These are phyloP conservation scores for Andrena haemorrhoa DNA, from an alignment of 2,888 invertebrate species.

Conservation along the genomic window DNA sequence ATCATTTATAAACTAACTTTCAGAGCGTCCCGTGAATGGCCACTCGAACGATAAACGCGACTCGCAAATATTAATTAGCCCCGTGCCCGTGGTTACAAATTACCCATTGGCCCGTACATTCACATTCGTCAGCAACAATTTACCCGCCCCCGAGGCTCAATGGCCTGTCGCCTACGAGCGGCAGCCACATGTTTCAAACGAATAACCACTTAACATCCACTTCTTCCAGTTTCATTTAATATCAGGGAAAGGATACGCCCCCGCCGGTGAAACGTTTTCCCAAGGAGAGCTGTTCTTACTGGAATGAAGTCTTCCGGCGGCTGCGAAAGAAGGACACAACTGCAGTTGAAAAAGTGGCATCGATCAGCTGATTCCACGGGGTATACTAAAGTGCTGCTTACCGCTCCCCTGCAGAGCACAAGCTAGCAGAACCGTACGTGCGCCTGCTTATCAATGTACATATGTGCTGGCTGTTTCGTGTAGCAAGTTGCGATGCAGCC, in stretches of 20 bases:
- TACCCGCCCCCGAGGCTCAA: constrained; percentile 2
- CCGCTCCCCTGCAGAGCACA: constrained; percentile 41
- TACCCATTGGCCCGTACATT: background rate
- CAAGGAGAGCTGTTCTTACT: constrained; percentile 14
- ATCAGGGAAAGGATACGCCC: background rate
- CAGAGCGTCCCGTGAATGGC: constrained; percentile 6
- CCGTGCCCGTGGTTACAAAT: constrained; percentile 1
- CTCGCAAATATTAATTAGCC: constrained; percentile 32
- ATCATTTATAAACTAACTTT: constrained; percentile 16
- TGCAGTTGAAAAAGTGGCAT: constrained; percentile 55
- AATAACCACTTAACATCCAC: constrained; percentile 22
- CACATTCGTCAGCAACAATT: constrained; percentile 14
- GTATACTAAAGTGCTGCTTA: constrained; percentile 71
- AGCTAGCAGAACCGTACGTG: constrained; percentile 16
- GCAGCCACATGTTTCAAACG: constrained; percentile 15
- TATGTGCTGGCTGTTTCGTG: constrained; percentile 15
- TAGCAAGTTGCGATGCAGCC: constrained; percentile 74
- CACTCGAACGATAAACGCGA: constrained; percentile 4
- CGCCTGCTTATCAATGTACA: constrained; percentile 4
- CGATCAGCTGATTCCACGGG: constrained; percentile 73
- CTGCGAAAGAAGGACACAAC: constrained; percentile 54
- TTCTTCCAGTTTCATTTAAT: background rate
- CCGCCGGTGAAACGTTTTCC: constrained; percentile 29
- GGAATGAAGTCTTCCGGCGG: constrained; percentile 8
- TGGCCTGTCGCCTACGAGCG: background rate